Evolutionary conservation across 2,113 vertebrate species (phyloP), one percentile per base, ranked within the genome.

Genomic region (human (Homo sapiens)): DNA sequence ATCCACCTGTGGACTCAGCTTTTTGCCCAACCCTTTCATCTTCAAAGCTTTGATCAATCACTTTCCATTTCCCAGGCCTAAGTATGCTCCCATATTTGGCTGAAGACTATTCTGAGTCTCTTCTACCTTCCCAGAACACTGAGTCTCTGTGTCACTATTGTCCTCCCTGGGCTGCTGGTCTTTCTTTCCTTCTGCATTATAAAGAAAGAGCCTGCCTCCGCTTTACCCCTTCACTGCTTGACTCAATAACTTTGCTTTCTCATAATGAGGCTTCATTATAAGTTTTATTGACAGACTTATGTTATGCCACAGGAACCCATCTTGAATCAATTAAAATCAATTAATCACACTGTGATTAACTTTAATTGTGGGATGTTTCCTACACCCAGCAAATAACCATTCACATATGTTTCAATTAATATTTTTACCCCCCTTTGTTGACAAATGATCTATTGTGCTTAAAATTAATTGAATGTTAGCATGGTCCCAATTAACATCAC

Each of bases 251-350:
- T 92, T 76, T 64, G 90, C 73, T 92, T 90, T 64, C 92, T 78
- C 61, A 50, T 88, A 97, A 93, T 92, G 95, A 94, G 82, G 76
- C 88, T 96, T 97, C 95, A 96, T 97, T 94, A 57, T 95, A 97
- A 95, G 90, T 97, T 97, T 97, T 97, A 97, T 96, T 80, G 97
- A 95, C 95, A 94, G 95, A 81, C 93, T 97, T 97, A 75, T 68
- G 76, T 90, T 97, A 32, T 96, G 93, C 97, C 94, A 95, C 95
- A 96, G 94, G 93, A 98, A 96, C 79, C 48, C 86, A 38, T 97
- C 85, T 93, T 93, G 96, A 97, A 96, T 95, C 96, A 96, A 97
- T 98, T 98, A 97, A 97, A 96, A 97, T 98, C 97, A 97, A 92
- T 92, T 92, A 89, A 98, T 93, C 85, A 96, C 95, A 94, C 0